Base-by-base conservation (phyloP, 2,888 invertebrate species). In the Marronus borbonicus region DNA sequence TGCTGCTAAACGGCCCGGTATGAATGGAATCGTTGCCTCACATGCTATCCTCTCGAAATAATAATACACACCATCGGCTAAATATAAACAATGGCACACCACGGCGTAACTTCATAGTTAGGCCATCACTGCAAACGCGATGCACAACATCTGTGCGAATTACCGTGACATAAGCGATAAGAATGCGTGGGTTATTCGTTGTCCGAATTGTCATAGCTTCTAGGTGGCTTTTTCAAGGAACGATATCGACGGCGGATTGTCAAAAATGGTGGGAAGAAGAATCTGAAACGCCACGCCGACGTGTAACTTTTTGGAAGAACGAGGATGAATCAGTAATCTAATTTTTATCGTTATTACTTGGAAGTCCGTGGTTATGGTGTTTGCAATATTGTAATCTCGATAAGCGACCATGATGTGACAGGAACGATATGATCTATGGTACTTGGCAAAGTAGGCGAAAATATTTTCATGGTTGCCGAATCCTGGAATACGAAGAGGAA, bases 61-160 rank as follows among this genome's bases (percentile, higher is more conserved):
- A 62, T 62, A 62, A 62, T 62, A 62, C 62, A 62, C 62, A 31
- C 31, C 14, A 10, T 28, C 31, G 62, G 62, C 62, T 62, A 62
- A 62, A 62, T 28, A 31, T 62, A 62, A 62, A 12, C n/a, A 62
- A 14, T 31, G 62, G 62, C 62, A 62, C 31, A 10, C 31, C 3
- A 10, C 12, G 24, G 14, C 20, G 55, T 55, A 1, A 62, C 62
- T 8, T 20, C 55, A 7, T 28, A 14, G 62, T 12, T 14, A 31
- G 14, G 44, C 10, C 12, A 31, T 31, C 31, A 44, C 10, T 7
- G 8, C 44, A 8, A 44, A 44, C 44, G 44, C 44, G 44, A 12
- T 62, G 62, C 62, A 62, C 62, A 62, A 62, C 62, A 62, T 62
- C 62, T 62, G 62, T 62, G 24, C 12, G 28, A 62, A 62, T 28